phyloP scores from a whole-genome alignment of 2,113 vertebrate species.

The Hystrix brachyura region DNA sequence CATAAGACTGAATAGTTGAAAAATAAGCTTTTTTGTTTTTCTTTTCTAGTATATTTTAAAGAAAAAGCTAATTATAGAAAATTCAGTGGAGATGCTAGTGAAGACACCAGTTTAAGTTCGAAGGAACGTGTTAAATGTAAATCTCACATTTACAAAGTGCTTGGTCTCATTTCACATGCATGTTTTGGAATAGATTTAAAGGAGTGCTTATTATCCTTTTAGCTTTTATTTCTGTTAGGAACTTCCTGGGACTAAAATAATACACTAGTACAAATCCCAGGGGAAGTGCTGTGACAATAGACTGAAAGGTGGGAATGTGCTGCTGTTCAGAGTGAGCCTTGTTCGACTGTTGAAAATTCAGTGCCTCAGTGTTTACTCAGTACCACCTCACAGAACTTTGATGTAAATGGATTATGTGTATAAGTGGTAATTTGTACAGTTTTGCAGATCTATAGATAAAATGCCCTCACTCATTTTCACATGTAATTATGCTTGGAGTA shows the following conservation, averaged over 20 bases:
- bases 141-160: not conserved
- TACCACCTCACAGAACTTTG: constrained; percentile 47
- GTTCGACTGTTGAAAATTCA: constrained; percentile 26
- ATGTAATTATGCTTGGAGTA: constrained; percentile 64
- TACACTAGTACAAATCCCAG: constrained; percentile 37
- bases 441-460: constrained; percentile 67
- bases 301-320: constrained; percentile 61
- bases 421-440: constrained; percentile 72
- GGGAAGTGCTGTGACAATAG: constrained; percentile 24
- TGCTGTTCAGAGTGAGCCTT: constrained; percentile 62
- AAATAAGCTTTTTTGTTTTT: constrained; percentile 15
- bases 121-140: constrained; percentile 46
- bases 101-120: not conserved
- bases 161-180: constrained; percentile 45
- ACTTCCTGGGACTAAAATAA: constrained; percentile 40
- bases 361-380: constrained; percentile 54
- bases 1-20: constrained; percentile 1
- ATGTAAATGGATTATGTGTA: constrained; percentile 45
- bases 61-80: constrained; percentile 30
- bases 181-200: constrained; percentile 56
- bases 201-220: constrained; percentile 47
- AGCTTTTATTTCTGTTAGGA: constrained; percentile 40
- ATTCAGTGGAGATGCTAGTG: not conserved
- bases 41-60: constrained; percentile 14
- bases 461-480: constrained; percentile 56